These are phyloP conservation scores for Danaus plexippus DNA, from an alignment of 1,140 invertebrate genomes.

Conservation along the genomic window DNA sequence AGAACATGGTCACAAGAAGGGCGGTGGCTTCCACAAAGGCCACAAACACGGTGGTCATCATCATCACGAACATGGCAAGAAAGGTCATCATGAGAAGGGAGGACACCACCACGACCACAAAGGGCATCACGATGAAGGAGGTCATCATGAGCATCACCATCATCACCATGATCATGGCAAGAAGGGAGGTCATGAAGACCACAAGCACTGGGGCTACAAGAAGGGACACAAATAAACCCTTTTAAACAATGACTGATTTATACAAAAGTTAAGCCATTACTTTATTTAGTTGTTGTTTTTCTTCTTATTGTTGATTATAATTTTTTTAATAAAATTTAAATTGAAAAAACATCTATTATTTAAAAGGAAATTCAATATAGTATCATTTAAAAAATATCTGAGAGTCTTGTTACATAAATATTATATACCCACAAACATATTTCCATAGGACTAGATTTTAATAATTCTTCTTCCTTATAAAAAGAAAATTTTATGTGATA, in stretches of 20 bases:
- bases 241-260: slow-evolving; percentile 20
- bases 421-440: too few relatives aligned
- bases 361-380: too few relatives aligned
- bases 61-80: slow-evolving; percentile 79
- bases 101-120: slow-evolving; percentile 67
- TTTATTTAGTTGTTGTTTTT: slow-evolving; percentile 30
- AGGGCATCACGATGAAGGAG: slow-evolving; percentile 70
- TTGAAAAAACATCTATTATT: slow-evolving; percentile 4
- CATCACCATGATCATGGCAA: slow-evolving; percentile 76
- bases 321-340: slow-evolving; percentile 34
- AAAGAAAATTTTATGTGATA: too few relatives aligned
- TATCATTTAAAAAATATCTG: too few relatives aligned
- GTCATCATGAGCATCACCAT: slow-evolving; percentile 73
- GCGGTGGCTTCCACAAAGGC: slow-evolving; percentile 77
- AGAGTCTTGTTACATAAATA: too few relatives aligned
- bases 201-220: slow-evolving; percentile 71
- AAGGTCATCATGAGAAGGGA: slow-evolving; percentile 79
- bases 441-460: too few relatives aligned
- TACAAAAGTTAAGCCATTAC: slow-evolving; percentile 33
- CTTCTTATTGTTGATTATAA: slow-evolving; percentile 49
- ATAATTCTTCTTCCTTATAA: too few relatives aligned
- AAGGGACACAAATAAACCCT: slow-evolving; percentile 67
- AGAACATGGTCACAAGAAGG: slow-evolving; percentile 78
- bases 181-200: slow-evolving; percentile 73
- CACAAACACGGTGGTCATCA: slow-evolving; percentile 77